phyloP scores from a whole-genome alignment of 1,140 invertebrate genomes.

The Ganaspis sp. region DNA sequence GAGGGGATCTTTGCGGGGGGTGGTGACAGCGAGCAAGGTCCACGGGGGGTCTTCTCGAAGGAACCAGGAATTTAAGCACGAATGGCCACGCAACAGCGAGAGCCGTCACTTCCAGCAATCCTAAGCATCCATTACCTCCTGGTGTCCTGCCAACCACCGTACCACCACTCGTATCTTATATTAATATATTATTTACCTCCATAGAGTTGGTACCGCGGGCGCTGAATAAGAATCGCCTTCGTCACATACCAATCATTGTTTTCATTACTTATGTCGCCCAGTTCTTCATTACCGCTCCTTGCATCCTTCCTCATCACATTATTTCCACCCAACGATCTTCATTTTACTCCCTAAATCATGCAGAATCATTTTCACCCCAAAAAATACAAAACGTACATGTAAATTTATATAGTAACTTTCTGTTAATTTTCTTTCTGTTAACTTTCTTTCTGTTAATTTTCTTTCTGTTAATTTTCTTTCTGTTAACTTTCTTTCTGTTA shows the following conservation, averaged over 20 bases:
- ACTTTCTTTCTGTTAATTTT: no score
- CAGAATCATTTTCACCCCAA: no score
- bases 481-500: no score
- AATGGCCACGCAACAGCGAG: constrained; percentile 74
- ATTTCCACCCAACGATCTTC: no score
- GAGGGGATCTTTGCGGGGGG: constrained; percentile 71
- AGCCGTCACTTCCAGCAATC: constrained; percentile 73
- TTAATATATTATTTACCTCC: constrained; percentile 75
- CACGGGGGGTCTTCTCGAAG: constrained; percentile 67
- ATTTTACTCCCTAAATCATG: no score
- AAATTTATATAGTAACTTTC: no score
- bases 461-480: no score
- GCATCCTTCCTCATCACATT: no score
- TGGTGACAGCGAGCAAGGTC: constrained; percentile 69
- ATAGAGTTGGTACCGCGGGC: constrained; percentile 46
- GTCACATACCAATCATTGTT: constrained; percentile 75
- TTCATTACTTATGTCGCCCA: constrained; percentile 68
- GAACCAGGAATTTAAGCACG: constrained; percentile 75
- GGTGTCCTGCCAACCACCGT: constrained; percentile 71
- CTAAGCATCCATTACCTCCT: constrained; percentile 75
- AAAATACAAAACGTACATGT: no score
- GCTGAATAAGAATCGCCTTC: constrained; percentile 68
- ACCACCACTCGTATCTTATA: constrained; percentile 72
- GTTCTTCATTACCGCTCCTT: constrained; percentile 10
- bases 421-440: no score